A percentile compares a stretch with the other conserved stretches of the same genome.
phyloP scores from a whole-genome alignment of 2,113 vertebrate species.

The Lophius piscatorius region DNA sequence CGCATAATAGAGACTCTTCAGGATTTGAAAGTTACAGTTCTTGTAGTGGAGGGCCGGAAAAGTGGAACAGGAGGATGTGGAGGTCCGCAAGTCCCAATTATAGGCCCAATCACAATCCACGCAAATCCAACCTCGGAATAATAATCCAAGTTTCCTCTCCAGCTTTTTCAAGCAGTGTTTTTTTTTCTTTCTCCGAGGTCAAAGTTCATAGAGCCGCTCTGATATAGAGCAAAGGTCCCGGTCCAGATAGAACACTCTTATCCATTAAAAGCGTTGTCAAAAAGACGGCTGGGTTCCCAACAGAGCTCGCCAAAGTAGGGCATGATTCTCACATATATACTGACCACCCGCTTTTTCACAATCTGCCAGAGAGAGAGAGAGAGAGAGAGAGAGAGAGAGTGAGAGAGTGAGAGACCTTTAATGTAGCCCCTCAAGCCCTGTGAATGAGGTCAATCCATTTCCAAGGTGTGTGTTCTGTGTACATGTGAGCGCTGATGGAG shows the following conservation, averaged over 20 bases:
- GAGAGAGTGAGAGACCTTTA: conserved; percentile 66
- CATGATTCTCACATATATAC: conserved; percentile 76
- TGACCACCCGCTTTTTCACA: conserved; percentile 71
- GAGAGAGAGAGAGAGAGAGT: conserved; percentile 67
- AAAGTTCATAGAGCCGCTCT: conserved; percentile 41
- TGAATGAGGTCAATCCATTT: conserved; percentile 74
- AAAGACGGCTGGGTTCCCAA: conserved; percentile 64
- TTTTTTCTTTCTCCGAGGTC: too few species aligned
- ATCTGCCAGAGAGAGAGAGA: conserved; percentile 62
- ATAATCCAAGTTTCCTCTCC: conserved; percentile 34
- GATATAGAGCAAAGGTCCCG: conserved; percentile 49
- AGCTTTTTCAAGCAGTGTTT: conserved; percentile 27
- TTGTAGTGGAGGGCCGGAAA: background rate
- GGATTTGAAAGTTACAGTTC: too few species aligned
- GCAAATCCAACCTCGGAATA: conserved; percentile 48
- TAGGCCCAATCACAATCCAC: conserved; percentile 35
- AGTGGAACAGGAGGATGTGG: conserved; percentile 1
- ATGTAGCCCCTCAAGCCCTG: conserved; percentile 54
- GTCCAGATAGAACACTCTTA: conserved; percentile 57
- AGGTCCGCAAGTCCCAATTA: conserved; percentile 46
- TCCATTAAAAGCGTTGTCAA: conserved; percentile 73
- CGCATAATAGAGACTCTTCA: background rate
- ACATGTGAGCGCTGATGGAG: conserved; percentile 34
- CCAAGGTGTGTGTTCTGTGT: conserved; percentile 39
- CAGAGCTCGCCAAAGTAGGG: conserved; percentile 69